These are phyloP conservation scores for Corvus cornix DNA, from an alignment of 2,113 vertebrate species.

Conservation along the genomic window DNA sequence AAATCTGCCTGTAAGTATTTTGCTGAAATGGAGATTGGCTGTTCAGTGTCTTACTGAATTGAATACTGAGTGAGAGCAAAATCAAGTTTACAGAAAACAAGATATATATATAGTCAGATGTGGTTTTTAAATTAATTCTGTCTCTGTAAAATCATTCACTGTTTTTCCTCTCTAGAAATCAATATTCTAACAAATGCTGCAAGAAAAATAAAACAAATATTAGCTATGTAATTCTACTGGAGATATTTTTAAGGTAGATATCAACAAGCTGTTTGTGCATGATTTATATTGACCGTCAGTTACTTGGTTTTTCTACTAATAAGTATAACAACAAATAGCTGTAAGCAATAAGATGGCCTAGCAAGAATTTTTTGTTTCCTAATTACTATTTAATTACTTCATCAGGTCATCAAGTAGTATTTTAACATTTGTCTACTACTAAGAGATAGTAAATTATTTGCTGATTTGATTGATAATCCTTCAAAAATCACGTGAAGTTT, in stretches of 20 bases:
- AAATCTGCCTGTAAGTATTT: not conserved
- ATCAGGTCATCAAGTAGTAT: not conserved
- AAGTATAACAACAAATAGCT: not conserved
- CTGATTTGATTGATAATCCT: conserved; percentile 37
- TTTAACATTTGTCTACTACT: conserved; percentile 31
- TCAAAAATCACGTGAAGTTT: conserved; percentile 31
- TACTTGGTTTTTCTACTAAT: not conserved
- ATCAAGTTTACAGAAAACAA: not conserved
- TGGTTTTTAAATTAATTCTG: not conserved
- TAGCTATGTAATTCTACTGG: not conserved
- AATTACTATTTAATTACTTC: not conserved
- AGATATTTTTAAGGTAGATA: not conserved
- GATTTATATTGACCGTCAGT: not conserved
- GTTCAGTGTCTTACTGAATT: not conserved
- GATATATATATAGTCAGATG: not conserved
- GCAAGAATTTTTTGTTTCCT: not conserved
- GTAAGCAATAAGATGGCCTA: not conserved
- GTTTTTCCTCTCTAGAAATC: not conserved
- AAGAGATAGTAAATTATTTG: conserved; percentile 37
- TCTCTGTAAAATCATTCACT: not conserved
- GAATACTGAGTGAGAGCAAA: not conserved
- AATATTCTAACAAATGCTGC: not conserved
- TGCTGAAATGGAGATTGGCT: not conserved
- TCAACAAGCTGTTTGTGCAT: not conserved
- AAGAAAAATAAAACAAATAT: not conserved